These are phyloP conservation scores for Ondatra zibethicus DNA, from an alignment of 2,113 vertebrate species.

Conservation along the genomic window DNA sequence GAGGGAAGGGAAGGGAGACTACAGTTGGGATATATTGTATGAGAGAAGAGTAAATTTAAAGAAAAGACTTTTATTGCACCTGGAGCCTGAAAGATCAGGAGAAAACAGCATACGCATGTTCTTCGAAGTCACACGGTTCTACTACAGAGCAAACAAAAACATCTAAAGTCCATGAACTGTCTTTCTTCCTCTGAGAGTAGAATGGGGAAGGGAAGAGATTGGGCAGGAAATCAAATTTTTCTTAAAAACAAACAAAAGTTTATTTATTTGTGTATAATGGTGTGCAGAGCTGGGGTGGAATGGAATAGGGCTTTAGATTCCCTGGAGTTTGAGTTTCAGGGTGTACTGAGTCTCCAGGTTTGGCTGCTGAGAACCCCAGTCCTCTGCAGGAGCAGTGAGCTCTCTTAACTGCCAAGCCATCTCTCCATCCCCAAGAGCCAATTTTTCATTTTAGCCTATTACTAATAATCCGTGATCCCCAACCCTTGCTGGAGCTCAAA, in stretches of 20 bases:
- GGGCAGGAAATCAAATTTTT: not conserved
- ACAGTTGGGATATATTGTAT: not conserved
- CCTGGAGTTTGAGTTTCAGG: not conserved
- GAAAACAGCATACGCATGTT: not conserved
- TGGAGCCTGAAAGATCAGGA: constrained; percentile 17
- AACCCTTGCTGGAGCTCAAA: not conserved
- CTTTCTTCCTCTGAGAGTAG: not conserved
- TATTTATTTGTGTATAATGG: not conserved
- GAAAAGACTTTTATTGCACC: not conserved
- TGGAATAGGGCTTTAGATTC: not conserved
- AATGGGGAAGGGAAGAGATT: not conserved
- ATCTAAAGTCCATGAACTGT: not conserved
- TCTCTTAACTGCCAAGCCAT: not conserved
- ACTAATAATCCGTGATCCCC: not conserved
- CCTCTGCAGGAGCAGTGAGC: not conserved
- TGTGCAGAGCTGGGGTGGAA: not conserved
- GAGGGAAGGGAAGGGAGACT: not conserved
- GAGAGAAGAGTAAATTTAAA: not conserved
- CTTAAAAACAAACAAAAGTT: not conserved
- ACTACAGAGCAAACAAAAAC: not conserved
- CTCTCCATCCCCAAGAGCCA: not conserved
- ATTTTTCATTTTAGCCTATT: constrained; percentile 42
- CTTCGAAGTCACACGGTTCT: not conserved
- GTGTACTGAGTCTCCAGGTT: not conserved
- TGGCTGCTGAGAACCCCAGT: not conserved